Conservation (phyloP, 92 coral and sea anemone species). For the Heliopora coerulea region DNA sequence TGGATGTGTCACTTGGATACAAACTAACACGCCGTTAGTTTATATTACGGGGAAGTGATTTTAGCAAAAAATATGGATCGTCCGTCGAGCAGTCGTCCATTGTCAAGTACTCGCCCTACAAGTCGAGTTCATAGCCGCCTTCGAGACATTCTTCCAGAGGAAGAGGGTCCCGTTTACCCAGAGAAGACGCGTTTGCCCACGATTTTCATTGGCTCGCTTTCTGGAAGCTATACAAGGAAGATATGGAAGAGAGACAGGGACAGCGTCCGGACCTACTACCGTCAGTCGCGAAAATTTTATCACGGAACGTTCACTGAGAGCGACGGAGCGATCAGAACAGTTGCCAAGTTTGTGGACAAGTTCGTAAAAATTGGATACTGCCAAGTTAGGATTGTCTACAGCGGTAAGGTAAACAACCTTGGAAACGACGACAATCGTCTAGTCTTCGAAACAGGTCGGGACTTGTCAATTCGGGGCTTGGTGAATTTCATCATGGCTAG, state of each 20-base stretch:
- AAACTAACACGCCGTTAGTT: not conserved
- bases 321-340: conserved; percentile 8
- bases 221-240: conserved; percentile 30
- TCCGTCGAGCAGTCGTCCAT: not conserved
- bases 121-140: not conserved
- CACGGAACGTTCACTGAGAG: conserved; percentile 26
- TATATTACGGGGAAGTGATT: not conserved
- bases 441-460: conserved; percentile 30
- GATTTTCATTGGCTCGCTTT: conserved; percentile 18
- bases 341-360: conserved; percentile 17
- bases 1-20: not conserved
- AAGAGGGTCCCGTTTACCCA: conserved; percentile 32
- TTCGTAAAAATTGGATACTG: conserved; percentile 13
- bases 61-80: not conserved
- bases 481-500: conserved; percentile 29
- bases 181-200: conserved; percentile 38
- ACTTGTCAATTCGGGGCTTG: conserved; percentile 38
- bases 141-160: conserved; percentile 30
- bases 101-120: not conserved
- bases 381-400: conserved; percentile 21
- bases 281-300: conserved; percentile 19
- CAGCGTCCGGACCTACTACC: conserved; percentile 20
- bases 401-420: conserved; percentile 29
- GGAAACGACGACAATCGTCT: conserved; percentile 33
- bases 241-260: conserved; percentile 39